Base-by-base conservation (phyloP, 2,888 invertebrate species). In the Pogonocherus hispidulus region DNA sequence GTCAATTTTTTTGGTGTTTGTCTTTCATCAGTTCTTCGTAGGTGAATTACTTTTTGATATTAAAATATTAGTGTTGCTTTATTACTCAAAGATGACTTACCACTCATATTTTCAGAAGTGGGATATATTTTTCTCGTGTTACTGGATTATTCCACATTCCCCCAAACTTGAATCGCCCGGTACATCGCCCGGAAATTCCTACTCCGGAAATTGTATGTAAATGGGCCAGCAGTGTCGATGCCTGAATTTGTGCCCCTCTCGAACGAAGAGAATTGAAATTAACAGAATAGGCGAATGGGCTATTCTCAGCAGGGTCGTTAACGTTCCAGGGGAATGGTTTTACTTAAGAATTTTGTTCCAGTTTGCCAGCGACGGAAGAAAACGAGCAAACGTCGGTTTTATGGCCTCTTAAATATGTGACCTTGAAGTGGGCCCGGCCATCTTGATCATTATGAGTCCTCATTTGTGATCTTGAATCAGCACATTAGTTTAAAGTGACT, bases 131-230 rank as follows among this genome's bases (percentile, higher is more conserved):
- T n/a, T n/a, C n/a, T n/a, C n/a, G n/a, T n/a, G n/a, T n/a, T n/a
- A n/a, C n/a, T n/a, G n/a, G n/a, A n/a, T n/a, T n/a, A n/a, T n/a
- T n/a, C n/a, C n/a, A n/a, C n/a, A n/a, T n/a, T n/a, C n/a, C n/a
- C n/a, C n/a, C n/a, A n/a, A n/a, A n/a, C n/a, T n/a, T n/a, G n/a
- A n/a, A n/a, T 5, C 27, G 27, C 8, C n/a, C 14, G 11, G 14
- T 41, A 41, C 5, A 41, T 41, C 41, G 41, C 41, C 41, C 16
- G 41, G 41, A 41, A 41, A 41, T 16, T 41, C 41, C 41, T 41
- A 41, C 14, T 41, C 41, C n/a, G 16, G 41, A 41, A 41, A 41
- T 41, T 41, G 41, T 41, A 41, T 41, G 41, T 41, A 41, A 41
- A 41, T 41, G 41, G 41, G n/a, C 16, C 14, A n/a, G 14, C 41